These are phyloP conservation scores for Mustelus asterias DNA, from an alignment of 2,113 vertebrate species.

Conservation along the genomic window DNA sequence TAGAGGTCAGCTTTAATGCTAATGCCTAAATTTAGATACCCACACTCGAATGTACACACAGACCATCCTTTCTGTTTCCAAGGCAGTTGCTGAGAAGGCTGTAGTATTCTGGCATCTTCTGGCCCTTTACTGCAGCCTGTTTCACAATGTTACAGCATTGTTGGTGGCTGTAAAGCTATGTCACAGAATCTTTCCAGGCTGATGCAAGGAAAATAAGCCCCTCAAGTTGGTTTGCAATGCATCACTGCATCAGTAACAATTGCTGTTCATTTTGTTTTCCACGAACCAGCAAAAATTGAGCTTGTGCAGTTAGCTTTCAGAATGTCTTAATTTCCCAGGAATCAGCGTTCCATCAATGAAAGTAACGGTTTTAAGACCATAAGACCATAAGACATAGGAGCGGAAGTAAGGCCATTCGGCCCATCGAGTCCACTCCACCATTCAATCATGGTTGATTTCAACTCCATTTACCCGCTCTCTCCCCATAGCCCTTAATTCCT, in stretches of 20 bases:
- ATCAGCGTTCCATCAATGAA: neutral
- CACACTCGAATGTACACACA: neutral
- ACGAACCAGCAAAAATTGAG: neutral
- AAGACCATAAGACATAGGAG: too few relatives aligned
- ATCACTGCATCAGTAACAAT: neutral
- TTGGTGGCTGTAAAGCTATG: neutral
- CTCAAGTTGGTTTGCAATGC: neutral
- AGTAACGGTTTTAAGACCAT: too few relatives aligned
- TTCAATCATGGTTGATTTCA: too few relatives aligned
- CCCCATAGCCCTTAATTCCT: too few relatives aligned
- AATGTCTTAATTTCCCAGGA: neutral
- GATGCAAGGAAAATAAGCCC: neutral
- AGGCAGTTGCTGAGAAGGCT: neutral
- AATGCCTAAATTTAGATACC: neutral
- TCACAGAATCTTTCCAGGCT: neutral
- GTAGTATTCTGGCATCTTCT: neutral
- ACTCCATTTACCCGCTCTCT: too few relatives aligned
- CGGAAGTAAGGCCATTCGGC: too few relatives aligned
- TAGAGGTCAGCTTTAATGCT: neutral
- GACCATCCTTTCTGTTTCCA: neutral
- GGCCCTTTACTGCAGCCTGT: neutral
- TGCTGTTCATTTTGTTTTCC: neutral
- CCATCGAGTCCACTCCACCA: too few relatives aligned
- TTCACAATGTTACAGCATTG: neutral
- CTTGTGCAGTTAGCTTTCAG: neutral